Percentiles rank a stretch among this genome's conserved stretches.
phyloP scores from a whole-genome alignment of 2,888 invertebrate species.

The Meloe dianella region DNA sequence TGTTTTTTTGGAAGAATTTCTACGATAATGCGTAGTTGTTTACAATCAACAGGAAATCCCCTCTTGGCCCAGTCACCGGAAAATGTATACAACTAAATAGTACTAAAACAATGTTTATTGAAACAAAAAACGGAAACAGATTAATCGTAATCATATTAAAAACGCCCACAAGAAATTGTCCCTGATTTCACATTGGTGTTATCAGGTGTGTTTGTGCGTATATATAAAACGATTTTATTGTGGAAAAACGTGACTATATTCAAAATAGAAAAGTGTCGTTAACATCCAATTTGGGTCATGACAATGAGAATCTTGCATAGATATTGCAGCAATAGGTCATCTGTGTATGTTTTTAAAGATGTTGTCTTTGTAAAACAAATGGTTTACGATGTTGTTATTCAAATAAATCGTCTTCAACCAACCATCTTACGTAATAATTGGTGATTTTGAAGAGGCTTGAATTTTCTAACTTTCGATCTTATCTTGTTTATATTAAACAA shows the following conservation, averaged over 20 bases:
- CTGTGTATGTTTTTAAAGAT: background rate
- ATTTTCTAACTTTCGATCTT: background rate
- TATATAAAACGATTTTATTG: background rate
- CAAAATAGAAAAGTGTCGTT: constrained; percentile 23
- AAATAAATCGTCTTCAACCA: background rate
- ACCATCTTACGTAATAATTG: background rate
- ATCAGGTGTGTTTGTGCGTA: constrained; percentile 9
- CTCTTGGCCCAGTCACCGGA: background rate
- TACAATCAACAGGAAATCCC: constrained; percentile 8
- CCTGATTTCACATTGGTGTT: background rate
- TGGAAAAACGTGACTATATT: constrained; percentile 16
- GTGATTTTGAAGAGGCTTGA: background rate
- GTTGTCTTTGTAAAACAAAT: background rate
- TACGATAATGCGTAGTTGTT: constrained; percentile 8
- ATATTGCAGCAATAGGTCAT: constrained; percentile 4
- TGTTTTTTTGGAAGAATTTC: background rate
- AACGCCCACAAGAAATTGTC: constrained; percentile 3
- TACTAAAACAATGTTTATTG: background rate
- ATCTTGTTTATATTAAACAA: background rate
- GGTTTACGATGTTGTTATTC: background rate
- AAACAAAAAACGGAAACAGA: constrained; percentile 7
- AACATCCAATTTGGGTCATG: constrained; percentile 29
- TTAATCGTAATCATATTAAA: constrained; percentile 5
- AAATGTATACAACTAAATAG: background rate
- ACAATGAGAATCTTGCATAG: constrained; percentile 30